Conservation (phyloP, 2,113 vertebrate genomes). For the Eonycteris spelaea region DNA sequence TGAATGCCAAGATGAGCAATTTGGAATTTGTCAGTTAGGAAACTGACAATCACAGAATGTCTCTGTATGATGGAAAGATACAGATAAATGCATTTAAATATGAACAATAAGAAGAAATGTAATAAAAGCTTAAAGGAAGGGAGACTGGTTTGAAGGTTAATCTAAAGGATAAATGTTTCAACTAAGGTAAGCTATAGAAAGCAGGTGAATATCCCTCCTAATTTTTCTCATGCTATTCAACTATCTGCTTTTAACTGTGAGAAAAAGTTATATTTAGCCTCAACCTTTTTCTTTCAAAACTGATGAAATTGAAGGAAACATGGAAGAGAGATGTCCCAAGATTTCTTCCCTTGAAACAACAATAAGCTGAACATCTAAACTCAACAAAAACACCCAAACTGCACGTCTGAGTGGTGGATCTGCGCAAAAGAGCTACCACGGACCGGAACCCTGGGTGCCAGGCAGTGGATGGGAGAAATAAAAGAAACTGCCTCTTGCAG, state of each 20-base stretch:
- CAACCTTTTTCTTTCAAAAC: not conserved
- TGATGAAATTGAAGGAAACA: not conserved
- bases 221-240: not conserved
- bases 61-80: not conserved
- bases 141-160: conserved; percentile 17
- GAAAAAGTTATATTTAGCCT: conserved; percentile 30
- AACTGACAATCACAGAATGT: not conserved
- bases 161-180: not conserved
- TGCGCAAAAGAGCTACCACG: too few species aligned
- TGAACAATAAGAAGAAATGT: not conserved
- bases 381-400: too few species aligned
- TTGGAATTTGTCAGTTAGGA: conserved; percentile 13
- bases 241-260: not conserved
- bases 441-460: too few species aligned
- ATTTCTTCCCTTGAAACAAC: too few species aligned
- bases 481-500: too few species aligned
- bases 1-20: not conserved
- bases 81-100: conserved; percentile 11
- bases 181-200: not conserved
- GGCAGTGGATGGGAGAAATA: too few species aligned
- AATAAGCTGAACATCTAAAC: too few species aligned
- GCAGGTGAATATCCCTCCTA: not conserved
- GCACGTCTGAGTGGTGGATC: too few species aligned
- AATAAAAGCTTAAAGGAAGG: not conserved
- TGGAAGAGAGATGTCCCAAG: too few species aligned